phyloP scores from a whole-genome alignment of 2,888 invertebrate genomes.

The Electrophaes corylata region DNA sequence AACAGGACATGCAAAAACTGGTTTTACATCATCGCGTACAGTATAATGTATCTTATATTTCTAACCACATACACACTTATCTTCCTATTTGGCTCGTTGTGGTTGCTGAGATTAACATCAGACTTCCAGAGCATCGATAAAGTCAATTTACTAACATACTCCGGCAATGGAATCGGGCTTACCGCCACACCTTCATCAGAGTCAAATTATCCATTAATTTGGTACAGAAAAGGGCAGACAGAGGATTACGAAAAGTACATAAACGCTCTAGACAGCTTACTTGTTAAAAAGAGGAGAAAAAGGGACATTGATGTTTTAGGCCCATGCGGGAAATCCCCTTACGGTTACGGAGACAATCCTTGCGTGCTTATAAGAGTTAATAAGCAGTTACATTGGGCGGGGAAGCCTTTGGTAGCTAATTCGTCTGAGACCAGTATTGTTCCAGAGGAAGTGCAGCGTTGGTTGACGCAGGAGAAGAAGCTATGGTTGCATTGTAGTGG shows the following conservation, averaged over 20 bases:
- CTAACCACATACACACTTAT: slow-evolving; percentile 60
- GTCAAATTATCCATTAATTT: slow-evolving; percentile 59
- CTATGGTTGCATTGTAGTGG: slow-evolving; percentile 70
- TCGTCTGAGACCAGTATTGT: slow-evolving; percentile 46
- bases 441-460: slow-evolving; percentile 57
- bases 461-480: slow-evolving; percentile 54
- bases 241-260: slow-evolving; percentile 63
- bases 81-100: slow-evolving; percentile 56
- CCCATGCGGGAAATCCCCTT: slow-evolving; percentile 66
- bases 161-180: slow-evolving; percentile 62
- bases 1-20: slow-evolving; percentile 64
- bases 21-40: slow-evolving; percentile 57
- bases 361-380: slow-evolving; percentile 72
- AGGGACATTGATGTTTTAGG: slow-evolving; percentile 54
- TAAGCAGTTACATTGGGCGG: slow-evolving; percentile 65
- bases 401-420: slow-evolving; percentile 54
- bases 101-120: slow-evolving; percentile 46
- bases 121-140: slow-evolving; percentile 47
- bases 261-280: slow-evolving; percentile 56
- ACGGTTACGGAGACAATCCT: slow-evolving; percentile 68
- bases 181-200: slow-evolving; percentile 65
- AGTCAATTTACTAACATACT: slow-evolving; percentile 48
- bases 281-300: slow-evolving; percentile 50
- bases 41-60: slow-evolving; percentile 64
- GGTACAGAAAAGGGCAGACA: slow-evolving; percentile 57